phyloP scores from a whole-genome alignment of 92 coral and sea anemone species.

The Zoanthus solanderi region DNA sequence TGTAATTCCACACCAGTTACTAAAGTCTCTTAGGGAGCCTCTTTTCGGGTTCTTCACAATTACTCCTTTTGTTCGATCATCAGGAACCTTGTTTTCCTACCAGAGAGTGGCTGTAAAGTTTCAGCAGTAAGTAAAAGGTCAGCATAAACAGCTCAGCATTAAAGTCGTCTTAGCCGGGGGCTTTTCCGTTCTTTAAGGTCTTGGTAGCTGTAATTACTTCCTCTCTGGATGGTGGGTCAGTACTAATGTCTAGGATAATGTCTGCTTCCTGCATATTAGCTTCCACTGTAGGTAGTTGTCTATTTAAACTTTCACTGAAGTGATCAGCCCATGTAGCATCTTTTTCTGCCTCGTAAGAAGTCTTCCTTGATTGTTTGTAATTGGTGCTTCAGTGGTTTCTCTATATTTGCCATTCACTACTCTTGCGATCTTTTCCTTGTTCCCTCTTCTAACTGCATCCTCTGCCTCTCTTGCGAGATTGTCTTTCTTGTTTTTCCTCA shows the following conservation, averaged over 20 bases:
- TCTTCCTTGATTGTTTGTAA: neutral
- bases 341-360: neutral
- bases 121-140: neutral
- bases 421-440: constrained; percentile 17
- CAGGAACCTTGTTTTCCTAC: neutral
- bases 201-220: constrained; percentile 2
- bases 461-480: constrained; percentile 22
- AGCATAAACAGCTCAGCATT: neutral
- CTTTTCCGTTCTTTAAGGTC: neutral
- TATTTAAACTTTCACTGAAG: neutral
- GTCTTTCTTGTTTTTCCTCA: neutral
- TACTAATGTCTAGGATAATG: constrained; percentile 17
- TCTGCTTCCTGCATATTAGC: neutral
- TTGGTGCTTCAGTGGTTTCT: neutral
- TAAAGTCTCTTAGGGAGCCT: constrained; percentile 1
- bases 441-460: constrained; percentile 20
- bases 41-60: neutral
- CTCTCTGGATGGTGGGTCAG: constrained; percentile 26
- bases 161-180: neutral
- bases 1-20: neutral
- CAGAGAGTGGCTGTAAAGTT: neutral
- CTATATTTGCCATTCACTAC: constrained; percentile 9
- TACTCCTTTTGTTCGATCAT: neutral
- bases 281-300: constrained; percentile 24
- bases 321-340: neutral